Evolutionary conservation across 2,113 vertebrate genomes (phyloP).

Genomic region (Progne subis): DNA sequence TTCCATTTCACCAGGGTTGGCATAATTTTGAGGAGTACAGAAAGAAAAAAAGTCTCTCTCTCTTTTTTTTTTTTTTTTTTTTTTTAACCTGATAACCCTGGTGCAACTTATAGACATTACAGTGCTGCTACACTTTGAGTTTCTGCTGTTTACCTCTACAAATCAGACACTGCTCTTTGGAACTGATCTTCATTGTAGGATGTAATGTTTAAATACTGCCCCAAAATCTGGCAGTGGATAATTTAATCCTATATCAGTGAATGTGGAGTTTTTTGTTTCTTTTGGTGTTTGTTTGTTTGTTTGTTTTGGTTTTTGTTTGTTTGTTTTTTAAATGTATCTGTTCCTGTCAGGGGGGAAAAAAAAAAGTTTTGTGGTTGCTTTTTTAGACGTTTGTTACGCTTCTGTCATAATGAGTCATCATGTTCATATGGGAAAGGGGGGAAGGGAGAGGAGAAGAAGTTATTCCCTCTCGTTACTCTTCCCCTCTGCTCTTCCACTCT

Average conservation of each 20-base stretch:
- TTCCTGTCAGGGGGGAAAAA: background rate
- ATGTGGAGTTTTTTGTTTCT: background rate
- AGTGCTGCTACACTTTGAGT: background rate
- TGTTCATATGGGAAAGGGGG: background rate
- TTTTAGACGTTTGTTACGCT: slow-evolving; percentile 51
- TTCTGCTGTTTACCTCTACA: slow-evolving; percentile 19
- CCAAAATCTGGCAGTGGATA: slow-evolving; percentile 51
- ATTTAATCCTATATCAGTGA: slow-evolving; percentile 36
- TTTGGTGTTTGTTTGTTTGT: background rate
- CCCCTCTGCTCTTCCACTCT: background rate
- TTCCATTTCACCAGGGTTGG: background rate
- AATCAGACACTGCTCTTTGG: slow-evolving; percentile 11
- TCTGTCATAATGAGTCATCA: slow-evolving; percentile 55
- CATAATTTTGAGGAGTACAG: background rate
- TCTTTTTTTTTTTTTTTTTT: background rate
- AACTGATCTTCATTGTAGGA: slow-evolving; percentile 13
- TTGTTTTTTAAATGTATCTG: background rate
- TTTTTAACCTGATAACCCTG: background rate
- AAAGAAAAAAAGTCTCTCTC: background rate
- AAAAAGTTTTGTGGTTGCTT: slow-evolving; percentile 1
- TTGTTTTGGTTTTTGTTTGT: no score
- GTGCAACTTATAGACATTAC: background rate
- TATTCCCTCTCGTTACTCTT: background rate
- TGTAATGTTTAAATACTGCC: slow-evolving; percentile 53
- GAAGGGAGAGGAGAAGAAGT: background rate